Conservation (phyloP, 23 tunicate genomes). For the Diplosoma virens region DNA sequence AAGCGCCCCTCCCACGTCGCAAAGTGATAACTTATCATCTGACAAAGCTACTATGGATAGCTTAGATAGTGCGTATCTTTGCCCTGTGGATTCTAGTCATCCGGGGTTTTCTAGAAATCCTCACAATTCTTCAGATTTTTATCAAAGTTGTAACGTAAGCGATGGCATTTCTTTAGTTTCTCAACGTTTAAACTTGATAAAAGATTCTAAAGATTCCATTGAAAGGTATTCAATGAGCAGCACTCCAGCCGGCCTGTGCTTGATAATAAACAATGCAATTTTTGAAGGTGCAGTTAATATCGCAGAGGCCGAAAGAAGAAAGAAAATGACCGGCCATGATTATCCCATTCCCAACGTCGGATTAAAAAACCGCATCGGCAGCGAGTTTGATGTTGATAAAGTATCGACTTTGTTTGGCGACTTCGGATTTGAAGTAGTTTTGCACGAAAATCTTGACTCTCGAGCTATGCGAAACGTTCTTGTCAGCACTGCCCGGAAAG, state of each 20-base stretch:
- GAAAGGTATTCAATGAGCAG: slow-evolving; percentile 46
- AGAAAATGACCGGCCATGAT: slow-evolving; percentile 1
- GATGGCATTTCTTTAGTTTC: too few relatives aligned
- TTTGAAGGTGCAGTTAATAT: slow-evolving; percentile 8
- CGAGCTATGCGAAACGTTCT: slow-evolving; percentile 30
- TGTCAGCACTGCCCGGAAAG: not conserved
- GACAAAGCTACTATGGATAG: too few relatives aligned
- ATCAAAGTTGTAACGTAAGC: too few relatives aligned
- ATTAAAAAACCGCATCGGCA: slow-evolving; percentile 40
- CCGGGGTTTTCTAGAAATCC: too few relatives aligned
- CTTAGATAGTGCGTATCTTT: too few relatives aligned
- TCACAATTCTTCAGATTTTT: too few relatives aligned
- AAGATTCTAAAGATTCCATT: too few relatives aligned
- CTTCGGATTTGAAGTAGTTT: slow-evolving; percentile 42
- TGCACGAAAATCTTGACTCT: slow-evolving; percentile 48
- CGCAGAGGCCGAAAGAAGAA: slow-evolving; percentile 10
- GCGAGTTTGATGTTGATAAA: slow-evolving; percentile 36
- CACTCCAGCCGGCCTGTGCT: slow-evolving; percentile 57
- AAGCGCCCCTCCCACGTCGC: too few relatives aligned
- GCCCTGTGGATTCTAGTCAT: too few relatives aligned
- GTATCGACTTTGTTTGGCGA: slow-evolving; percentile 22
- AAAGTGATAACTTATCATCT: too few relatives aligned
- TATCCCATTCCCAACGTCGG: slow-evolving; percentile 23
- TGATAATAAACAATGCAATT: slow-evolving; percentile 48
- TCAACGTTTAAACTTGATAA: too few relatives aligned